Evolutionary conservation across 2,888 invertebrate species (phyloP).

Genomic region (Polymixis flavicincta): DNA sequence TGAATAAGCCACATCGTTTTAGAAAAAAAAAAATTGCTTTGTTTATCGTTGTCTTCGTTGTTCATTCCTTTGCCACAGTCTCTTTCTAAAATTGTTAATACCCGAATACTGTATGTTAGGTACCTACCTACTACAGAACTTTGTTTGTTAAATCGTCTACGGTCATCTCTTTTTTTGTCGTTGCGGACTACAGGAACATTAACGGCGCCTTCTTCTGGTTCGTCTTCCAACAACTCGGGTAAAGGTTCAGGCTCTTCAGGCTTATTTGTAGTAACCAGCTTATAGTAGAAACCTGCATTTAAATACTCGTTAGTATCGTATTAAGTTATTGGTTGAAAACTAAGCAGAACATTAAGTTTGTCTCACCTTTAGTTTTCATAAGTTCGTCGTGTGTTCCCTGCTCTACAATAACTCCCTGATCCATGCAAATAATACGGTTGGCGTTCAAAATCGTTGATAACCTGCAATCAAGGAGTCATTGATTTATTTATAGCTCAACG

Average conservation of each 20-base stretch:
- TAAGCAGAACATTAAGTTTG: not conserved
- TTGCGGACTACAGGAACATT: slow-evolving; percentile 26
- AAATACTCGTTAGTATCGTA: not conserved
- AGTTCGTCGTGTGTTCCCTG: slow-evolving; percentile 94
- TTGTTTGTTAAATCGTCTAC: slow-evolving; percentile 74
- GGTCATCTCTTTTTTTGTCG: slow-evolving; percentile 76
- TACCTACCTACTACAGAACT: slow-evolving; percentile 75
- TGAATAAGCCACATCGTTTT: not conserved
- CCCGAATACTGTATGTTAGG: not conserved
- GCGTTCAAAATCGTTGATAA: slow-evolving; percentile 93
- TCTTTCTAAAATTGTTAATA: not conserved
- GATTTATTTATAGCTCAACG: not conserved
- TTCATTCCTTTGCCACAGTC: not conserved
- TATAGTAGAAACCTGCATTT: slow-evolving; percentile 84
- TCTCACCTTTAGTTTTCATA: slow-evolving; percentile 91
- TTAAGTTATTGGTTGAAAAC: not conserved
- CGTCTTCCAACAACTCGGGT: slow-evolving; percentile 76
- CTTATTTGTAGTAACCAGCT: slow-evolving; percentile 92
- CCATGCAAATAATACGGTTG: slow-evolving; percentile 93
- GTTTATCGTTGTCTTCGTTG: not conserved
- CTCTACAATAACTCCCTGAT: slow-evolving; percentile 93
- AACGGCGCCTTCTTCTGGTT: slow-evolving; percentile 65
- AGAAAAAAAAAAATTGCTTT: not conserved
- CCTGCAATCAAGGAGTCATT: slow-evolving; percentile 71
- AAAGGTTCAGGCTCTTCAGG: slow-evolving; percentile 79